Conservation (phyloP, 2,797 vertebrate species). For the Sebastes minor region DNA sequence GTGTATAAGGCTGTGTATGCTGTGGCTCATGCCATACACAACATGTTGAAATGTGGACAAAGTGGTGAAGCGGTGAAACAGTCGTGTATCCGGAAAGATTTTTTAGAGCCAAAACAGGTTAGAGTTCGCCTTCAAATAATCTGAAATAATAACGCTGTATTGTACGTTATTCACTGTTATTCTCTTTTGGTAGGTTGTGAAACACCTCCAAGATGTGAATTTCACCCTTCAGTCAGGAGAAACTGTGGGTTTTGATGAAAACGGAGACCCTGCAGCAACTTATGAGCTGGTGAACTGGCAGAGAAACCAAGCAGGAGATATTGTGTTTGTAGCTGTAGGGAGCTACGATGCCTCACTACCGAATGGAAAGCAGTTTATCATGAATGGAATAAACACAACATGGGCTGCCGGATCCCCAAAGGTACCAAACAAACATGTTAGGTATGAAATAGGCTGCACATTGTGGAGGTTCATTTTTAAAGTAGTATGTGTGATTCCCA, state of each 20-base stretch:
- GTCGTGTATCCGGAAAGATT: slow-evolving; percentile 47
- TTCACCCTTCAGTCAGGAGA: slow-evolving; percentile 78
- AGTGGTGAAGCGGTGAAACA: slow-evolving; percentile 20
- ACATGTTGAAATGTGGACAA: slow-evolving; percentile 63
- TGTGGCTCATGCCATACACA: slow-evolving; percentile 75
- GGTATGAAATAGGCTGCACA: no score
- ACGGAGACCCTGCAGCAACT: slow-evolving; percentile 77
- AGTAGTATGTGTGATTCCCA: not conserved
- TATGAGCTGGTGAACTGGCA: slow-evolving; percentile 86
- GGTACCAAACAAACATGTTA: slow-evolving; percentile 28
- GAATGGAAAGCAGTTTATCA: slow-evolving; percentile 70
- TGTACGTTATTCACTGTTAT: not conserved
- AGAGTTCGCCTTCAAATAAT: not conserved
- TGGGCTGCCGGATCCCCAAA: slow-evolving; percentile 66
- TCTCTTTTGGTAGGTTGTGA: slow-evolving; percentile 57
- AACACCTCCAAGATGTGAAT: slow-evolving; percentile 71
- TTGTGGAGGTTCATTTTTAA: not conserved
- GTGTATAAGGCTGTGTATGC: slow-evolving; percentile 83
- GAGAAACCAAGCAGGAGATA: slow-evolving; percentile 63
- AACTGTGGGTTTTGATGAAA: slow-evolving; percentile 74
- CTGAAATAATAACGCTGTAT: not conserved
- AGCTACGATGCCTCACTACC: slow-evolving; percentile 77
- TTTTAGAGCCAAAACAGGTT: slow-evolving; percentile 67
- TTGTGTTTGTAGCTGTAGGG: slow-evolving; percentile 74
- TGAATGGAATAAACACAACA: slow-evolving; percentile 69